Evolutionary conservation across 2,888 invertebrate genomes (phyloP).

Genomic region (Gastrophysa polygoni): DNA sequence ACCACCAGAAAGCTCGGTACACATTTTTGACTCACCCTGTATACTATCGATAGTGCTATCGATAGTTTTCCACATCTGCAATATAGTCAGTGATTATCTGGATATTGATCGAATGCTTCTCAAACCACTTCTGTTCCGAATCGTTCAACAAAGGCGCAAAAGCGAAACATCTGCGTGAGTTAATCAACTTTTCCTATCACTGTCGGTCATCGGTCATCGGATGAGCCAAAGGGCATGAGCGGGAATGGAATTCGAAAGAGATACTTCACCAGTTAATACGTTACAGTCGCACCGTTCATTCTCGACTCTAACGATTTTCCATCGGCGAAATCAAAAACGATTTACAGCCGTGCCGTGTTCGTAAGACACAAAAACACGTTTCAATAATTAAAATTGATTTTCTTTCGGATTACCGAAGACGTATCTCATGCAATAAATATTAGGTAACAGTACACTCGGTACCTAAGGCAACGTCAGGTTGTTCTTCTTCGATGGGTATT

Average conservation of each 20-base stretch:
- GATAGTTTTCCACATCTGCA: too few species aligned
- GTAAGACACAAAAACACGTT: slow-evolving; percentile 25
- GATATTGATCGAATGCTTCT: too few species aligned
- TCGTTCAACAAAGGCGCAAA: too few species aligned
- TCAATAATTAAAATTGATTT: slow-evolving; percentile 31
- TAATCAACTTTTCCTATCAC: not conserved
- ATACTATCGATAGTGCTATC: too few species aligned
- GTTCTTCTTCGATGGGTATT: not conserved
- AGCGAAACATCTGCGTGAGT: too few species aligned
- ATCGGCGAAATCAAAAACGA: slow-evolving; percentile 22
- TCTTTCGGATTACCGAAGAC: slow-evolving; percentile 23
- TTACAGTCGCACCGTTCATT: slow-evolving; percentile 16
- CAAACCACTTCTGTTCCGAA: too few species aligned
- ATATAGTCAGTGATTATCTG: too few species aligned
- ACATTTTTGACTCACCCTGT: too few species aligned
- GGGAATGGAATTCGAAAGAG: not conserved
- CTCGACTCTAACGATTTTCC: slow-evolving; percentile 18
- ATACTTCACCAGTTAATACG: slow-evolving; percentile 15
- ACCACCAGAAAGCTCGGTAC: too few species aligned
- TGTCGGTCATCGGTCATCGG: not conserved
- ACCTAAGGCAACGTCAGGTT: not conserved
- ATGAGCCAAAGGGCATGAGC: not conserved
- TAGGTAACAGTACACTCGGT: slow-evolving; percentile 22
- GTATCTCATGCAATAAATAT: slow-evolving; percentile 31
- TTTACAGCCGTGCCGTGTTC: slow-evolving; percentile 19